Percentiles rank a stretch among this genome's conserved stretches.
Conservation (phyloP, 2,797 vertebrate genomes). For the Melanotaenia boesemani region DNA sequence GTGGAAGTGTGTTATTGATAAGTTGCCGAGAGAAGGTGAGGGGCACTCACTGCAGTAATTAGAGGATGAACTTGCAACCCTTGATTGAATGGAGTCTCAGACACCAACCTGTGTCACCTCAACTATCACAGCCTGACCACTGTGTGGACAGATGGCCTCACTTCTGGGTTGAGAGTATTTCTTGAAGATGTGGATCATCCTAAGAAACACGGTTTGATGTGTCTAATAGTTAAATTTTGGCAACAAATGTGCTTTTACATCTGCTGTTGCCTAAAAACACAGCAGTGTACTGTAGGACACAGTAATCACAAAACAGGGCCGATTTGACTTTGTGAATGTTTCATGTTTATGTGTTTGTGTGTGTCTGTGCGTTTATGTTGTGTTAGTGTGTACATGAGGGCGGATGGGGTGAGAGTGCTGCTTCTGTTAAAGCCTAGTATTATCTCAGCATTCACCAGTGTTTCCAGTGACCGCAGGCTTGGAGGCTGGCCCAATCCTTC, state of each 20-base stretch:
- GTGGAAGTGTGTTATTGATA: slow-evolving; percentile 87
- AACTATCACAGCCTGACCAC: slow-evolving; percentile 47
- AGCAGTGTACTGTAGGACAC: slow-evolving; percentile 20
- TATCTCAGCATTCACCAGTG: slow-evolving; percentile 79
- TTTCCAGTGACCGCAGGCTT: slow-evolving; percentile 81
- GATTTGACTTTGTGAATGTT: slow-evolving; percentile 30
- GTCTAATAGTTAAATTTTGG: slow-evolving; percentile 21
- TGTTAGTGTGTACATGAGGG: slow-evolving; percentile 51
- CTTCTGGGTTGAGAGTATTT: slow-evolving; percentile 8
- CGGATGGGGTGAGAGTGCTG: slow-evolving; percentile 52
- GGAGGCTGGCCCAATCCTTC: slow-evolving; percentile 86
- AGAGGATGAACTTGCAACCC: slow-evolving; percentile 81
- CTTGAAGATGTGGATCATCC: slow-evolving; percentile 8
- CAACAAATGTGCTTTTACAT: slow-evolving; percentile 30
- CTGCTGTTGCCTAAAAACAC: slow-evolving; percentile 47
- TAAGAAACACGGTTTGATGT: slow-evolving; percentile 1
- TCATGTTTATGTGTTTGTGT: slow-evolving; percentile 15
- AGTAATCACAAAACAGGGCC: slow-evolving; percentile 28
- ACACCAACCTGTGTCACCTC: slow-evolving; percentile 56
- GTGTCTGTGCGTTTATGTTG: slow-evolving; percentile 24
- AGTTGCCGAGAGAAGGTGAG: slow-evolving; percentile 78
- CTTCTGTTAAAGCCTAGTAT: slow-evolving; percentile 75
- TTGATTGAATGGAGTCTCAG: slow-evolving; percentile 74
- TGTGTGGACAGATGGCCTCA: slow-evolving; percentile 45
- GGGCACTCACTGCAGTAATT: slow-evolving; percentile 81